These are phyloP conservation scores for Pantelozetes paolii DNA, from an alignment of 2,888 invertebrate genomes.

Conservation along the genomic window DNA sequence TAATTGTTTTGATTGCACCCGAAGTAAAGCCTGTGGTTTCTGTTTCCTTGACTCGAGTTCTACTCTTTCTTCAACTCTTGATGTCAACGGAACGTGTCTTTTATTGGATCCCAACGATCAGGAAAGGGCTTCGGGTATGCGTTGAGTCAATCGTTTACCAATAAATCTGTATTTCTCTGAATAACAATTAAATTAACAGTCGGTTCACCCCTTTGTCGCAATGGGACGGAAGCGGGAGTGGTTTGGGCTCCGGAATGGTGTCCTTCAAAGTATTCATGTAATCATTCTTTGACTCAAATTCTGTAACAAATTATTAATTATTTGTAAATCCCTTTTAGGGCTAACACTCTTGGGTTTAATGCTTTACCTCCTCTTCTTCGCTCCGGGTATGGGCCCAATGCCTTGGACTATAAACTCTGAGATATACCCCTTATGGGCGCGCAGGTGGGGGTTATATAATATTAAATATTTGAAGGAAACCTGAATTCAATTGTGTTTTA, in stretches of 20 bases:
- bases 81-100: constrained; percentile 39
- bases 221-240: constrained; percentile 44
- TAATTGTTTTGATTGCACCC: constrained; percentile 55
- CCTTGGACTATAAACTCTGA: constrained; percentile 60
- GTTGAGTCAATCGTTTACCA: background rate
- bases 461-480: background rate
- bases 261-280: constrained; percentile 53
- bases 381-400: constrained; percentile 58
- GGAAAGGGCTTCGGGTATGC: background rate
- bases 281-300: too few relatives aligned
- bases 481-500: background rate
- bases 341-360: constrained; percentile 54
- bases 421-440: constrained; percentile 58
- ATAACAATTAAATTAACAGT: background rate
- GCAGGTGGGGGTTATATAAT: constrained; percentile 48
- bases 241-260: constrained; percentile 55
- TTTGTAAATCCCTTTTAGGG: constrained; percentile 53
- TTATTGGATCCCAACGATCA: background rate
- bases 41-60: constrained; percentile 50
- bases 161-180: background rate
- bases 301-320: too few relatives aligned
- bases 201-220: constrained; percentile 50
- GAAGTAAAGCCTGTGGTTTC: constrained; percentile 55
- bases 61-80: background rate
- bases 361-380: constrained; percentile 56